Percentiles rank a stretch among this genome's conserved stretches.
phyloP scores from a whole-genome alignment of 2,888 invertebrate species.

The Isotomurus palustris region DNA sequence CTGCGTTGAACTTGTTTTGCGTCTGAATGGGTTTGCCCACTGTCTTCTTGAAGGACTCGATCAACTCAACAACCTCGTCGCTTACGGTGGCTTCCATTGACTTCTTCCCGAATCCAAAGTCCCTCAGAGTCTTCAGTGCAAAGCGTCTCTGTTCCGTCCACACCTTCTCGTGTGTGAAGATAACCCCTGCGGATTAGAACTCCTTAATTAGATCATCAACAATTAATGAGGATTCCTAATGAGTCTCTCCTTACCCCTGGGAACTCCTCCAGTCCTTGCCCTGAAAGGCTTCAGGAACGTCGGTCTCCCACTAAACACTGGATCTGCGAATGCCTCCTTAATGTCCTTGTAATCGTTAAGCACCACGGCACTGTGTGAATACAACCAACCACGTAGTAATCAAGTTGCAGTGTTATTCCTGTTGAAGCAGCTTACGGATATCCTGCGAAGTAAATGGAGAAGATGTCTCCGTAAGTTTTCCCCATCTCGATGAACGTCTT shows the following conservation, averaged over 20 bases:
- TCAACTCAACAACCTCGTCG: slow-evolving; percentile 19
- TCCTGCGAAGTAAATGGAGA: slow-evolving; percentile 2
- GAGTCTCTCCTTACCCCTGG: slow-evolving; percentile 19
- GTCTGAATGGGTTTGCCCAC: slow-evolving; percentile 25
- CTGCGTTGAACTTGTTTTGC: slow-evolving; percentile 31
- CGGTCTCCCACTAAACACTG: slow-evolving; percentile 25
- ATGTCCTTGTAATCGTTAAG: slow-evolving; percentile 37
- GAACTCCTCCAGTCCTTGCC: slow-evolving; percentile 25
- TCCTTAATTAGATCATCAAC: not conserved
- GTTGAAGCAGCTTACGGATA: slow-evolving; percentile 1
- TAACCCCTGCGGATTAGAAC: slow-evolving; percentile 11
- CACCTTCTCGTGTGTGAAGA: slow-evolving; percentile 18
- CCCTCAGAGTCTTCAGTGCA: slow-evolving; percentile 27
- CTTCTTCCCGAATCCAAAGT: slow-evolving; percentile 36
- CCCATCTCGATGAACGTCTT: slow-evolving; percentile 19
- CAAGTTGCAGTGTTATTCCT: not conserved
- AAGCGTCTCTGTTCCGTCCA: slow-evolving; percentile 34
- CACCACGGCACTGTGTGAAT: slow-evolving; percentile 22
- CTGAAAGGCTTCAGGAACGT: slow-evolving; percentile 11
- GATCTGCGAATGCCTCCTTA: slow-evolving; percentile 30
- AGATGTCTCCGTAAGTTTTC: slow-evolving; percentile 22
- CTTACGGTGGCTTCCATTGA: slow-evolving; percentile 19
- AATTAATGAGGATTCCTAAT: not conserved
- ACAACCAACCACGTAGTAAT: not conserved
- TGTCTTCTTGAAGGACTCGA: slow-evolving; percentile 26